Evolutionary conservation across 2,888 invertebrate species (phyloP).

Genomic region (Smittia aterrima): DNA sequence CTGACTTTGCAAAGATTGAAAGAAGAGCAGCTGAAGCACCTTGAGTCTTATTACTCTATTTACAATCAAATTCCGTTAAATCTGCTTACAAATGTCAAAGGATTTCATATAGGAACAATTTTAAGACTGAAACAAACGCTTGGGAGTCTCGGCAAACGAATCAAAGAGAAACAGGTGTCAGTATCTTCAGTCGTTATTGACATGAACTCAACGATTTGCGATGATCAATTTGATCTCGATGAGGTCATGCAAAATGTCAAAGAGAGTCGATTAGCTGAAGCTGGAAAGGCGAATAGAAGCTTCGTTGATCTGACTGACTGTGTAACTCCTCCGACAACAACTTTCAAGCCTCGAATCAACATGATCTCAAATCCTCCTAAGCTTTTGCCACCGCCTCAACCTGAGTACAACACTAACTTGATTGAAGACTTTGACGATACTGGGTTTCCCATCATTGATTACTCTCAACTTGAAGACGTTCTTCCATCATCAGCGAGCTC

Average conservation of each 20-base stretch:
- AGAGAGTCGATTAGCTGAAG: neutral
- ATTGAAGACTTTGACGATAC: neutral
- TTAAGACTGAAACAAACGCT: neutral
- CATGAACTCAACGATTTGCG: neutral
- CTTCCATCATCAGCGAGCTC: neutral
- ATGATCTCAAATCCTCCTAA: conserved; percentile 13
- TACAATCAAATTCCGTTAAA: neutral
- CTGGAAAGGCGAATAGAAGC: neutral
- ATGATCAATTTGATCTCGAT: conserved; percentile 15
- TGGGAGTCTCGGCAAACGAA: neutral
- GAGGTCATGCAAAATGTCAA: conserved; percentile 15
- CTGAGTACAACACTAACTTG: neutral
- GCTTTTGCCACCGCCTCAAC: neutral
- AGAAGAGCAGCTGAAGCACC: neutral
- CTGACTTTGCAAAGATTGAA: neutral
- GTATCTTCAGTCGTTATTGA: neutral
- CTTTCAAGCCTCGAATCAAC: conserved; percentile 27
- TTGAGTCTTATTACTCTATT: neutral
- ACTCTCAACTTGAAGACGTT: conserved; percentile 7
- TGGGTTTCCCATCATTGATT: conserved; percentile 27
- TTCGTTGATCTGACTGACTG: neutral
- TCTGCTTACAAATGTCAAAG: neutral
- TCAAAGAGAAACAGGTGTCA: neutral
- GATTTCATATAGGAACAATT: neutral
- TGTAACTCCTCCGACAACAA: neutral